phyloP scores from a whole-genome alignment of 2,797 vertebrate genomes.

The Trematomus bernacchii region DNA sequence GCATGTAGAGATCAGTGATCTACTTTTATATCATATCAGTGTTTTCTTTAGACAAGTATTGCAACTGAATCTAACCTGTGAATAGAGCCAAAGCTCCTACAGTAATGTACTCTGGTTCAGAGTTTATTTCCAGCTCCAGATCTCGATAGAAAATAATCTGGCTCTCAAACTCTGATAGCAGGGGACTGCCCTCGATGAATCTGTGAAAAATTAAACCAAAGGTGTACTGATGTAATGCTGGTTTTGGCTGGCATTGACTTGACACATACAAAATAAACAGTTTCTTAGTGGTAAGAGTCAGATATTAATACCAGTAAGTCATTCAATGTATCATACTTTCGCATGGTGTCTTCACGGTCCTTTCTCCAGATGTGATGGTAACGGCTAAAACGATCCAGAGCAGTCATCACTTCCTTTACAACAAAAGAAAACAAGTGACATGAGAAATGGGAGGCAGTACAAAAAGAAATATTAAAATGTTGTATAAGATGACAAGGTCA shows the following conservation, averaged over 20 bases:
- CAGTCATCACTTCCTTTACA: slow-evolving; percentile 88
- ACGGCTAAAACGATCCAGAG: slow-evolving; percentile 87
- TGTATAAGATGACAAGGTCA: neutral
- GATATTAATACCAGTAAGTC: neutral
- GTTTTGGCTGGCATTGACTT: neutral
- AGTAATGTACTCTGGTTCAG: slow-evolving; percentile 92
- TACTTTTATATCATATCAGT: neutral
- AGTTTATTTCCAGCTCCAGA: slow-evolving; percentile 90
- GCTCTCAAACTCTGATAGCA: slow-evolving; percentile 93
- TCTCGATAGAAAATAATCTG: slow-evolving; percentile 92
- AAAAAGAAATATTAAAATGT: neutral
- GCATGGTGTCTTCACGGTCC: slow-evolving; percentile 90
- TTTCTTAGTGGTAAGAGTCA: neutral
- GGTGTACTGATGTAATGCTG: neutral
- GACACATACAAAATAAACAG: neutral
- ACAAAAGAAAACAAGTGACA: slow-evolving; percentile 11
- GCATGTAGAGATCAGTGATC: neutral
- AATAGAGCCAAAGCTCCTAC: slow-evolving; percentile 92
- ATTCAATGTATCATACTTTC: slow-evolving; percentile 59
- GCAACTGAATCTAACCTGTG: slow-evolving; percentile 83
- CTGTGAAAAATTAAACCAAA: slow-evolving; percentile 35
- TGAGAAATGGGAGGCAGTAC: neutral
- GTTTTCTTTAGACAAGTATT: neutral
- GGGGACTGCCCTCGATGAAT: slow-evolving; percentile 85
- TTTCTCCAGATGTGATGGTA: slow-evolving; percentile 95